phyloP scores from a whole-genome alignment of 2,888 invertebrate species.

The Chrysodeixis includens region DNA sequence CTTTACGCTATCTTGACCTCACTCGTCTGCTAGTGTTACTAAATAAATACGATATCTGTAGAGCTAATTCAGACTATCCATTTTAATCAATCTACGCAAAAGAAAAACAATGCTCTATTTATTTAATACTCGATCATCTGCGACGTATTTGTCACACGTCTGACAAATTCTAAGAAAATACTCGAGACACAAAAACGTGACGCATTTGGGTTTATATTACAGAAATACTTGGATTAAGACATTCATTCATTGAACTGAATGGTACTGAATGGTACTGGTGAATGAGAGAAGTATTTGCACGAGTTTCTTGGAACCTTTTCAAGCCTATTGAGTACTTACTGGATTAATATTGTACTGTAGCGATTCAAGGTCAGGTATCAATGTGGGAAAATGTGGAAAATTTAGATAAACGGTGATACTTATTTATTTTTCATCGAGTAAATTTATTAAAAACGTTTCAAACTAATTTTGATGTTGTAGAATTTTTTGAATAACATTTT shows the following conservation, averaged over 20 bases:
- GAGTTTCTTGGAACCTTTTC: conserved; percentile 17
- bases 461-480: too few species aligned
- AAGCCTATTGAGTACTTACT: conserved; percentile 6
- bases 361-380: not conserved
- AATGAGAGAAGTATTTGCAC: conserved; percentile 10
- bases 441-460: too few species aligned
- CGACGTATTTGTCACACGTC: not conserved
- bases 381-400: not conserved
- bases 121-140: not conserved
- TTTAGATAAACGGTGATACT: not conserved
- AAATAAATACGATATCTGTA: not conserved
- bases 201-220: not conserved
- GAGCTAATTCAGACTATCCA: not conserved
- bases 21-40: not conserved
- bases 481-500: too few species aligned
- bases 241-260: conserved; percentile 6
- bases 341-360: conserved; percentile 22
- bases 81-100: not conserved
- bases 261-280: conserved; percentile 7
- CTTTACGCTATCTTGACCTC: not conserved
- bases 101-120: not conserved
- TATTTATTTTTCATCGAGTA: too few species aligned
- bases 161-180: conserved; percentile 14
- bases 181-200: not conserved
- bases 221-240: not conserved